A percentile compares a stretch with the other conserved stretches of the same genome.
Conservation (phyloP, 2,113 vertebrate species). For the Clarias macrocephalus region DNA sequence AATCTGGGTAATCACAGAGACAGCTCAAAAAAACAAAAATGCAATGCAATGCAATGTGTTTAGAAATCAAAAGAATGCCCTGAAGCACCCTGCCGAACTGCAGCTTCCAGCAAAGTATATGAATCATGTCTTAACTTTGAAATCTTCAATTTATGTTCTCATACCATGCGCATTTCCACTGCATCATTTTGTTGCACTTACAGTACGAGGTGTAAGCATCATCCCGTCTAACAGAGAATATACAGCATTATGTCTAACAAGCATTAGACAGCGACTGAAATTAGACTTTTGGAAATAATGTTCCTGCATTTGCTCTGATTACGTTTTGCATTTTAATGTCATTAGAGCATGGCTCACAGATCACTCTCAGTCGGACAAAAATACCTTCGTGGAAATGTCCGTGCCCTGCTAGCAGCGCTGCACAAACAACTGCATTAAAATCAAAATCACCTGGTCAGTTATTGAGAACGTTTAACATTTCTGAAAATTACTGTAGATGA, state of each 20-base stretch:
- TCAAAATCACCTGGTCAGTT: no score
- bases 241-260: not conserved
- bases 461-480: no score
- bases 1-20: not conserved
- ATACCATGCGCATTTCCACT: not conserved
- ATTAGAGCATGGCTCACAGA: not conserved
- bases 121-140: not conserved
- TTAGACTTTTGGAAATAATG: not conserved
- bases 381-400: not conserved
- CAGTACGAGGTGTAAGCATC: not conserved
- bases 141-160: not conserved
- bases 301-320: not conserved
- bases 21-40: not conserved
- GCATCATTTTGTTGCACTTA: not conserved
- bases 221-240: not conserved
- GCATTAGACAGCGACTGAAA: not conserved
- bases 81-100: not conserved
- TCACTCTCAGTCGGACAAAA: not conserved
- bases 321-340: not conserved
- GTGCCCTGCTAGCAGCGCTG: not conserved
- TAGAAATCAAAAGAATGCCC: constrained; percentile 20
- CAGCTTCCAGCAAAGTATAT: not conserved
- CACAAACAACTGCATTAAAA: no score
- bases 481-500: no score
- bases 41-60: not conserved